Evolutionary conservation across 2,113 vertebrate genomes (phyloP).

Genomic region (Kryptolebias marmoratus): DNA sequence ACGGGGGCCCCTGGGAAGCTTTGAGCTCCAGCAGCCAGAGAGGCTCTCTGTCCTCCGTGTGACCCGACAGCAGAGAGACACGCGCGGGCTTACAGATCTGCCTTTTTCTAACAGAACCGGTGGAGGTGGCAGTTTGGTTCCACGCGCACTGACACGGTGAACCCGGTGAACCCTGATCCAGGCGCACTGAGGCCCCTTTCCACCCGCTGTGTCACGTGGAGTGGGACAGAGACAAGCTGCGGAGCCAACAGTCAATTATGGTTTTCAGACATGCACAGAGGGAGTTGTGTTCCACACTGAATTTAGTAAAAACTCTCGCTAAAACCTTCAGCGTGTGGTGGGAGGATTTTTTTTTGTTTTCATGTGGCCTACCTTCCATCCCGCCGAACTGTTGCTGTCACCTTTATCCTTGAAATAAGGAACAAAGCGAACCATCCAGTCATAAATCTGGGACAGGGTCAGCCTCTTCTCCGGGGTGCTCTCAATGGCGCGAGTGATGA

Average conservation of each 20-base stretch:
- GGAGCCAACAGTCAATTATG: conserved; percentile 62
- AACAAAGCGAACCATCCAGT: conserved; percentile 99
- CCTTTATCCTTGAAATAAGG: conserved; percentile 99
- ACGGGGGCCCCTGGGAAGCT: conserved; percentile 43
- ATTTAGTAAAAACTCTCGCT: conserved; percentile 28
- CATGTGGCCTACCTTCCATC: conserved; percentile 92
- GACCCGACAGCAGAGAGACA: conserved; percentile 47
- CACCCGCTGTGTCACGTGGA: conserved; percentile 50
- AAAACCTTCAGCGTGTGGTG: conserved; percentile 33
- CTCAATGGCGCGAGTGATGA: conserved; percentile 98
- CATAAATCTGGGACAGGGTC: conserved; percentile 96
- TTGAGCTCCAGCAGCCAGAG: conserved; percentile 24
- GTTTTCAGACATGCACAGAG: conserved; percentile 59
- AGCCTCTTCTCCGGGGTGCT: conserved; percentile 95
- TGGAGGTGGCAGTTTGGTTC: conserved; percentile 19
- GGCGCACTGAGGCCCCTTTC: conserved; percentile 52
- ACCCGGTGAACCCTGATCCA: conserved; percentile 72
- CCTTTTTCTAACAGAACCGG: conserved; percentile 27
- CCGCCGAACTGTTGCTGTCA: conserved; percentile 96
- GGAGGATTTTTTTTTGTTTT: conserved; percentile 20
- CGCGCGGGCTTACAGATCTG: conserved; percentile 10
- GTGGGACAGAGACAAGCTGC: conserved; percentile 61
- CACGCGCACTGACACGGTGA: conserved; percentile 41
- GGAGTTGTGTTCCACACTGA: conserved; percentile 45
- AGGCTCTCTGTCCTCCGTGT: conserved; percentile 62